phyloP scores from a whole-genome alignment of 2,888 invertebrate species.

The Ypsolopha scabrella region DNA sequence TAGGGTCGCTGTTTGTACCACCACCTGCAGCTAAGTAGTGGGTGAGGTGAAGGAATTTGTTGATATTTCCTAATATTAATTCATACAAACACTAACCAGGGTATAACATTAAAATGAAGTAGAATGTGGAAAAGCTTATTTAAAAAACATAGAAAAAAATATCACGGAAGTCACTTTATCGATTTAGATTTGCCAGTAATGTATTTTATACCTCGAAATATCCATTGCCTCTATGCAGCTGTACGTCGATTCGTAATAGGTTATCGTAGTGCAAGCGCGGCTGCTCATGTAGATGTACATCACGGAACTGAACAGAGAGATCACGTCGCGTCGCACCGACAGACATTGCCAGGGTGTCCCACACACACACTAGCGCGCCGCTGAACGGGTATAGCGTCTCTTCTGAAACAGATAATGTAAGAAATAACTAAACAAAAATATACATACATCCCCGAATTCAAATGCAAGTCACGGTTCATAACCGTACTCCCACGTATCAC shows the following conservation, averaged over 20 bases:
- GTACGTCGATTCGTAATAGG: slow-evolving; percentile 59
- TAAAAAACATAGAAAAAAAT: too few species aligned
- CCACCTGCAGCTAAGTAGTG: too few species aligned
- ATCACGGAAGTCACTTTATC: too few species aligned
- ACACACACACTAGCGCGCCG: slow-evolving; percentile 72
- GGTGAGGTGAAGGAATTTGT: too few species aligned
- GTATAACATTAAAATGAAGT: too few species aligned
- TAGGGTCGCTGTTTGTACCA: too few species aligned
- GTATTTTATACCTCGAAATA: slow-evolving; percentile 59
- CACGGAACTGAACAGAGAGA: slow-evolving; percentile 35
- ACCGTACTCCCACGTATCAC: neutral
- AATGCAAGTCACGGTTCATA: neutral
- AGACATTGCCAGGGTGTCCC: slow-evolving; percentile 72
- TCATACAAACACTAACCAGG: too few species aligned
- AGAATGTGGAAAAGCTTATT: too few species aligned
- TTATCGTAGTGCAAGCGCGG: slow-evolving; percentile 43
- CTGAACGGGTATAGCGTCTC: slow-evolving; percentile 78
- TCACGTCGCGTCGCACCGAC: slow-evolving; percentile 61
- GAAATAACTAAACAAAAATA: too few species aligned
- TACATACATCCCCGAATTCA: neutral
- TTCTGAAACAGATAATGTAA: too few species aligned
- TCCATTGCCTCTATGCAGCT: slow-evolving; percentile 72
- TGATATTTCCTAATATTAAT: too few species aligned
- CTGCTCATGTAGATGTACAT: neutral
- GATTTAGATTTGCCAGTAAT: too few species aligned